Evolutionary conservation across 2,113 vertebrate species (phyloP).

Genomic region (Oceanodroma tethys): DNA sequence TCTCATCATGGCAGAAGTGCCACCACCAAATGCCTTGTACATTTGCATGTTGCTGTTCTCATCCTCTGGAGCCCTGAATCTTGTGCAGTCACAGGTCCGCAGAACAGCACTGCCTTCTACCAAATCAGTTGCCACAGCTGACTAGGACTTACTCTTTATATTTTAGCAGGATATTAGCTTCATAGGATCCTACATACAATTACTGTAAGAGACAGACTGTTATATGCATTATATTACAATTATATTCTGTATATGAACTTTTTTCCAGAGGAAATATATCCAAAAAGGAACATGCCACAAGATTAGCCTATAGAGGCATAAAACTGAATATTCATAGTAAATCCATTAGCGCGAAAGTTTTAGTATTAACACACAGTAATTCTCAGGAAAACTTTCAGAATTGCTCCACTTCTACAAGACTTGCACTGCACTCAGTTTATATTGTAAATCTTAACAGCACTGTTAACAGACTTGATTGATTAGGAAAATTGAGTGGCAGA

Average conservation of each 20-base stretch:
- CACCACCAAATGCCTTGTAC: background rate
- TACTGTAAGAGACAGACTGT: background rate
- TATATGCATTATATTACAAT: background rate
- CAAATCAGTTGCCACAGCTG: background rate
- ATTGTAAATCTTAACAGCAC: background rate
- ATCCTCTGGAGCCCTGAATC: background rate
- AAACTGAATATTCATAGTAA: background rate
- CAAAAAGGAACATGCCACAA: background rate
- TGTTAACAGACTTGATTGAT: conserved; percentile 13
- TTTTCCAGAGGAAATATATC: background rate
- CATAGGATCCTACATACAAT: background rate
- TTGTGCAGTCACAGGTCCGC: background rate
- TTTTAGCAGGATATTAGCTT: background rate
- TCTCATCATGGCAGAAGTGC: conserved; percentile 30
- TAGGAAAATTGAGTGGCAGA: conserved; percentile 2
- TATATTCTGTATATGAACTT: background rate
- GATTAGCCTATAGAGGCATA: background rate
- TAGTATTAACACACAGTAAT: background rate
- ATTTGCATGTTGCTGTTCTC: background rate
- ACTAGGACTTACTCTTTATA: conserved; percentile 39
- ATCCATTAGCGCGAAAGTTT: background rate
- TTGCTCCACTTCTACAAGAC: background rate
- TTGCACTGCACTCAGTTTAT: background rate
- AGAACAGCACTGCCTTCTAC: background rate
- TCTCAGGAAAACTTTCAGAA: background rate